Evolutionary conservation across 2,797 vertebrate genomes (phyloP), one percentile per base, ranked within the genome.

Genomic region (Sciurus carolinensis): DNA sequence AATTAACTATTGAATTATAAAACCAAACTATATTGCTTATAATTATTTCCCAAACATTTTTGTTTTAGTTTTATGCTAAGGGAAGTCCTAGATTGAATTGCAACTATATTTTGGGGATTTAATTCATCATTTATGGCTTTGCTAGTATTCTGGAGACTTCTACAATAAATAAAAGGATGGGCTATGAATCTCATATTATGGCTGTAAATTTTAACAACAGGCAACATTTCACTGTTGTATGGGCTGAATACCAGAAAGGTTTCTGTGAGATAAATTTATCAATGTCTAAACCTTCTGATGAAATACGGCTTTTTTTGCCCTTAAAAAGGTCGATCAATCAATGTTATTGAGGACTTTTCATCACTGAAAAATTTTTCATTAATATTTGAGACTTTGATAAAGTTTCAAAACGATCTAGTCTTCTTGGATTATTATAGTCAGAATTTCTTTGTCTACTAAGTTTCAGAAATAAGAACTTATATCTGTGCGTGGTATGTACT

Each of bases 251-350:
- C 95, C 95, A 26, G 3, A 87, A 92, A 95, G 57, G 50, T 86
- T 92, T 96, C 81, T 42, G 81, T 96, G 91, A 17, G 0, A 98
- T 98, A 98, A 98, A 98, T 98, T 97, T 94, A 98, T 98, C 98
- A 98, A 52, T 87, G 97, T 98, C 98, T 87, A 79, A 98, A 97
- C 54, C 67, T 77, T n/a, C 36, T 42, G 42, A 47, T 98, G 94
- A 98, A 98, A 98, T 98, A 98, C 77, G 72, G 90, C 97, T 98
- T 97, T 94, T 98, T 98, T 98, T 98, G 98, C 97, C 87, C 96
- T 98, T 98, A 98, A 98, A 98, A 98, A 96, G 75, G 95, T 75
- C 87, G 93, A 98, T 98, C 98, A 98, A 97, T 98, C 98, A 98
- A 95, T 84, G 94, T 91, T 98, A 98, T 90, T 97, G 95, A 98